A percentile compares a stretch with the other conserved stretches of the same genome.
Evolutionary conservation across 2,888 invertebrate genomes (phyloP).

Genomic region (Diloba caeruleocephala): DNA sequence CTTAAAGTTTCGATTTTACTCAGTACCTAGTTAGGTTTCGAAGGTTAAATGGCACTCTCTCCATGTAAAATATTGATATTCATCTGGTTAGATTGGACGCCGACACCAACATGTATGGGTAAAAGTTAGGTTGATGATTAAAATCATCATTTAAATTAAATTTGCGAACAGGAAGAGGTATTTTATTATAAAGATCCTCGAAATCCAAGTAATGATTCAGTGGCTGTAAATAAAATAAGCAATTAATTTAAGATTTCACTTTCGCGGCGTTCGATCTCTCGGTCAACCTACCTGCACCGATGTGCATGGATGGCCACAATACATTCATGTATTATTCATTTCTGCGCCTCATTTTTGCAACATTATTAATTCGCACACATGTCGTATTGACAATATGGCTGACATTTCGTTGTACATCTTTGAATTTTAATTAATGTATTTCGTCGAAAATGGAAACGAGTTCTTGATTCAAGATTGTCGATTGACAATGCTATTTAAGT

Average conservation of each 20-base stretch:
- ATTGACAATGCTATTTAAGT: constrained; percentile 24
- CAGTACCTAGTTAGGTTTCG: too few relatives aligned
- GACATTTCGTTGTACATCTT: constrained; percentile 42
- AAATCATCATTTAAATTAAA: constrained; percentile 57
- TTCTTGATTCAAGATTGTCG: constrained; percentile 22
- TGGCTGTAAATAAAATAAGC: constrained; percentile 38
- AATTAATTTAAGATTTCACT: constrained; percentile 70
- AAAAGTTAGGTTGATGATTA: too few relatives aligned
- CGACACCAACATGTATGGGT: too few relatives aligned
- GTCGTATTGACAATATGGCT: constrained; percentile 44
- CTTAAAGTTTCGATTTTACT: too few relatives aligned
- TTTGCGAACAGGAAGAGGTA: constrained; percentile 12
- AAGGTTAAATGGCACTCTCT: too few relatives aligned
- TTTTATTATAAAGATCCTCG: constrained; percentile 14
- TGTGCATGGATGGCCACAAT: constrained; percentile 67
- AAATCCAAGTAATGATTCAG: constrained; percentile 7
- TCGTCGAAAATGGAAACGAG: constrained; percentile 18
- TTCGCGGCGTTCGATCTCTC: constrained; percentile 74
- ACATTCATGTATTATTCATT: constrained; percentile 69
- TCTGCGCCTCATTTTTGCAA: constrained; percentile 49
- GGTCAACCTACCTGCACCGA: constrained; percentile 58
- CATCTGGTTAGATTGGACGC: too few relatives aligned
- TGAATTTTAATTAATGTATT: constrained; percentile 41
- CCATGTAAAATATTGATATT: too few relatives aligned
- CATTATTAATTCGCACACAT: constrained; percentile 51